Conservation (phyloP, 2,888 invertebrate species). For the Pandemis corylana region DNA sequence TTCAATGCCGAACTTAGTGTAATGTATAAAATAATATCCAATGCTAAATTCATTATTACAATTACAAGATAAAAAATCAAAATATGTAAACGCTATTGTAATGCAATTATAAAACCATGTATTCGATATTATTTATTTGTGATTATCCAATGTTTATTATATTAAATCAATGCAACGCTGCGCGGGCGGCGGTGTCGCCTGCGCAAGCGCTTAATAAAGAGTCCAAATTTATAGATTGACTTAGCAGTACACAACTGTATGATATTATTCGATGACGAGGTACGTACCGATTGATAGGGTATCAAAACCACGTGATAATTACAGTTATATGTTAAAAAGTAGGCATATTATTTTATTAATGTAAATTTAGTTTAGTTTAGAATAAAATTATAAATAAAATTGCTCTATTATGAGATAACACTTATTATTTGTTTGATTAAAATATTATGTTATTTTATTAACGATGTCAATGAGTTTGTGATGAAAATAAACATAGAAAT, state of each 20-base stretch:
- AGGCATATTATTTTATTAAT: conserved; percentile 59
- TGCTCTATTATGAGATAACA: conserved; percentile 63
- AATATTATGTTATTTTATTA: conserved; percentile 64
- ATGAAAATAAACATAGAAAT: conserved; percentile 75
- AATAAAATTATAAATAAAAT: conserved; percentile 44
- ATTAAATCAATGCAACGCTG: conserved; percentile 7
- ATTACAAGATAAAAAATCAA: conserved; percentile 1
- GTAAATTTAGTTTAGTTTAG: conserved; percentile 63
- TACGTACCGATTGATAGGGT: conserved; percentile 59
- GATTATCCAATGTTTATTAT: conserved; percentile 5
- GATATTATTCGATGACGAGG: conserved; percentile 9
- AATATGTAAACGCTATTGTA: conserved; percentile 2
- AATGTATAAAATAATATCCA: conserved; percentile 8
- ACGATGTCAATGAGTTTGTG: conserved; percentile 71
- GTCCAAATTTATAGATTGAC: conserved; percentile 4
- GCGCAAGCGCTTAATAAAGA: not conserved
- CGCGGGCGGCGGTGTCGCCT: not conserved
- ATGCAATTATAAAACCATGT: conserved; percentile 7
- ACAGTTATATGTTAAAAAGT: conserved; percentile 68
- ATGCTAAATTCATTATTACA: not conserved
- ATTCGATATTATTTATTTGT: conserved; percentile 5
- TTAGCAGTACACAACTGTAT: conserved; percentile 9
- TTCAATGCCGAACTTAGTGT: not conserved
- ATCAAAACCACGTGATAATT: conserved; percentile 80
- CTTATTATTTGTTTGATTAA: conserved; percentile 56